These are phyloP conservation scores for Helicolenus hilgendorfi DNA, from an alignment of 2,797 vertebrate species.

Conservation along the genomic window DNA sequence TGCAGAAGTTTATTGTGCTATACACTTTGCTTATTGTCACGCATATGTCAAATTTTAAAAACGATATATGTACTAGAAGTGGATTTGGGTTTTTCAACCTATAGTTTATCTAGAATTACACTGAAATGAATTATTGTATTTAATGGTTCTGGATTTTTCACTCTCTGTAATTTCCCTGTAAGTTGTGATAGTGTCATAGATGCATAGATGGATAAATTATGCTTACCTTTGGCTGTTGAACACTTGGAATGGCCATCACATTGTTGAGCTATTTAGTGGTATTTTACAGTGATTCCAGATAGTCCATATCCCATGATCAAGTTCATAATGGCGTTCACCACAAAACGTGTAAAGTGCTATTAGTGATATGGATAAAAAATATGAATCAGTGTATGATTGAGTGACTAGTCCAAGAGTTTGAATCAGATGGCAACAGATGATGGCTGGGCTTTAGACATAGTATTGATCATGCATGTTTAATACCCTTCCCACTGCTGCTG, in stretches of 20 bases:
- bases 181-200: not conserved
- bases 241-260: not conserved
- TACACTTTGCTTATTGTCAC: not conserved
- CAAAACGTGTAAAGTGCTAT: constrained; percentile 18
- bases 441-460: constrained; percentile 47
- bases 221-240: not conserved
- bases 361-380: constrained; percentile 57
- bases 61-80: not conserved
- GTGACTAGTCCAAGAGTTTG: constrained; percentile 37
- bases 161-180: not conserved
- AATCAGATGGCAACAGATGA: constrained; percentile 53
- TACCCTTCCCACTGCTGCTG: constrained; percentile 56
- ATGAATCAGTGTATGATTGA: constrained; percentile 62
- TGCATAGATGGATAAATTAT: not conserved
- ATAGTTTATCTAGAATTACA: not conserved
- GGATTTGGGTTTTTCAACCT: not conserved
- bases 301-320: not conserved
- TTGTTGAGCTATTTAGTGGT: not conserved
- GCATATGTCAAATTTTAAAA: not conserved
- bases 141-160: not conserved
- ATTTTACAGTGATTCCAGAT: not conserved
- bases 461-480: constrained; percentile 80
- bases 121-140: not conserved
- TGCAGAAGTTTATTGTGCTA: not conserved
- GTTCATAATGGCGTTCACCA: not conserved